phyloP scores from a whole-genome alignment of 2,888 invertebrate species.

The Neocrepidodera transversa region DNA sequence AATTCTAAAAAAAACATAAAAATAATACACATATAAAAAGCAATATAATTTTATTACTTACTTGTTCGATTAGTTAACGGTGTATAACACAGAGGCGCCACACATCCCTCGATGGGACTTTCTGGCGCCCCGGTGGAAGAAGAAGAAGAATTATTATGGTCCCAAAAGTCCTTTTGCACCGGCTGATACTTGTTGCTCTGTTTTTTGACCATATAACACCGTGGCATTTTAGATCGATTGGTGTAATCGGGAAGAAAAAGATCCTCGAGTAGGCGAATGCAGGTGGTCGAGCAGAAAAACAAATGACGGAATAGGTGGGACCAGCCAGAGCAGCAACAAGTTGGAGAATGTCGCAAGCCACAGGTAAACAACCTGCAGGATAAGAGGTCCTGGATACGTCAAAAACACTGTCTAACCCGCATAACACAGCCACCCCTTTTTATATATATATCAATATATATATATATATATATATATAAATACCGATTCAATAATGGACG shows the following conservation, averaged over 20 bases:
- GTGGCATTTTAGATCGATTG: constrained; percentile 66
- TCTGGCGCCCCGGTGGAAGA: constrained; percentile 57
- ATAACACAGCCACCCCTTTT: constrained; percentile 30
- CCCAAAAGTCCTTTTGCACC: constrained; percentile 61
- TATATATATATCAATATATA: too few species aligned
- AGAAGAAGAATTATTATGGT: constrained; percentile 48
- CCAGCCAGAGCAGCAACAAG: constrained; percentile 56
- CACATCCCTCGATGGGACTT: constrained; percentile 68
- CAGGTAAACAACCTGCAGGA: constrained; percentile 57
- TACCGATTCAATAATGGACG: constrained; percentile 33
- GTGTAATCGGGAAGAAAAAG: constrained; percentile 2
- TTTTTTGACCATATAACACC: constrained; percentile 80
- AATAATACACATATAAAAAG: too few species aligned
- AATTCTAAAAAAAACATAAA: too few species aligned
- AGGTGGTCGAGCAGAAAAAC: constrained; percentile 56
- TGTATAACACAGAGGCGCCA: constrained; percentile 68
- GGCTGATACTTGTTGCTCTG: constrained; percentile 63
- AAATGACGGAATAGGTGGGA: constrained; percentile 52
- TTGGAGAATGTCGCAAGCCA: constrained; percentile 55
- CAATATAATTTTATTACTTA: constrained; percentile 40
- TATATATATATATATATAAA: too few species aligned
- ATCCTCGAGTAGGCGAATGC: constrained; percentile 51
- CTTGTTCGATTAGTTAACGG: constrained; percentile 58
- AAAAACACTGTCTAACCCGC: constrained; percentile 30
- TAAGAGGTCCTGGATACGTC: constrained; percentile 26